phyloP scores from a whole-genome alignment of 2,797 vertebrate species.

The Triplophysa yarkandensis region DNA sequence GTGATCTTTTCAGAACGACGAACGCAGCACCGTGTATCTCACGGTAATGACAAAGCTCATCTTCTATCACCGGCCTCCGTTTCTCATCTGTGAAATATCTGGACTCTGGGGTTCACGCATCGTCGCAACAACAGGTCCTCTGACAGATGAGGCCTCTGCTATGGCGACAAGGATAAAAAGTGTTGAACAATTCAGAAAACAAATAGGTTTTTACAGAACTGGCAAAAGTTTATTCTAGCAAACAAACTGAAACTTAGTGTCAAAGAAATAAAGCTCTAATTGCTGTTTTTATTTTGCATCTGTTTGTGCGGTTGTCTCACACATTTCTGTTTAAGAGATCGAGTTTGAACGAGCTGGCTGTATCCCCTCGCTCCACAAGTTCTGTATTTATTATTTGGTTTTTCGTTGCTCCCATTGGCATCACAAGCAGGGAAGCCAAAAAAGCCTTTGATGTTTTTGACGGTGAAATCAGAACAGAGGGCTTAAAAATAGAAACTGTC shows the following conservation, averaged over 20 bases:
- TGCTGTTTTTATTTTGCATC: slow-evolving; percentile 11
- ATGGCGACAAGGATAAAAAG: slow-evolving; percentile 37
- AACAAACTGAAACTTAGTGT: slow-evolving; percentile 11
- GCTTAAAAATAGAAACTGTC: slow-evolving; percentile 46
- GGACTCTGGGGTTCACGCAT: slow-evolving; percentile 35
- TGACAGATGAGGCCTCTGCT: slow-evolving; percentile 26
- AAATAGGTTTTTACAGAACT: slow-evolving; percentile 12
- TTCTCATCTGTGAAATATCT: slow-evolving; percentile 49
- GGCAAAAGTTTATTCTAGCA: slow-evolving; percentile 20
- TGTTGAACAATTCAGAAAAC: slow-evolving; percentile 25
- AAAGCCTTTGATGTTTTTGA: slow-evolving; percentile 49
- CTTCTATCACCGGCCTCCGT: slow-evolving; percentile 51
- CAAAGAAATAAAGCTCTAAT: neutral
- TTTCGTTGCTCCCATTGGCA: slow-evolving; percentile 41
- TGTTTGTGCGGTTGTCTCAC: slow-evolving; percentile 15
- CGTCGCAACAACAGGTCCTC: slow-evolving; percentile 39
- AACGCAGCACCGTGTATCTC: slow-evolving; percentile 58
- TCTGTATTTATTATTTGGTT: slow-evolving; percentile 19
- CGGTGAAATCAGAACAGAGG: slow-evolving; percentile 40
- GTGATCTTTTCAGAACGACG: slow-evolving; percentile 62
- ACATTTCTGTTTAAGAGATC: slow-evolving; percentile 18
- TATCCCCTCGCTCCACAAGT: neutral
- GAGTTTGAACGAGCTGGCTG: slow-evolving; percentile 17
- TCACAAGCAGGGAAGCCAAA: slow-evolving; percentile 35
- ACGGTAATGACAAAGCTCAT: slow-evolving; percentile 38